Base-by-base conservation (phyloP, 2,797 vertebrate genomes). In the Sebastolobus altivelis region DNA sequence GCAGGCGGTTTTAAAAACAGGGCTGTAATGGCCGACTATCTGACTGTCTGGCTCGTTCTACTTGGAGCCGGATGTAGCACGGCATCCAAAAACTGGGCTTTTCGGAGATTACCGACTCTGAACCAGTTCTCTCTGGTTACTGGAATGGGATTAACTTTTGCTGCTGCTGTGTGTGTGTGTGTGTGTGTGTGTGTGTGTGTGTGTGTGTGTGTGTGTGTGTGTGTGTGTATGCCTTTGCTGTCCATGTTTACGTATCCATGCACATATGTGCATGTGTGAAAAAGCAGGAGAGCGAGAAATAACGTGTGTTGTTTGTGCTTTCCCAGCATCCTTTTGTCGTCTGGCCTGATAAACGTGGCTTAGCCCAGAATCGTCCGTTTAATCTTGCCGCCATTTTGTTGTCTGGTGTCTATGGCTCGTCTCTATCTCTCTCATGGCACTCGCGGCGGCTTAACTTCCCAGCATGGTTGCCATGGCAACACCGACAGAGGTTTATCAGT, bases 41-140 rank as follows among this genome's bases (percentile, higher is more conserved):
- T 77, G 77, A 58, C 89, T 43, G 2, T 43, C 40, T 43, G 40
- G 77, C 65, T 79, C 67, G 80, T 67, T 90, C 87, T 55, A 88
- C 90, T 92, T 92, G 91, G 91, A 92, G 87, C 90, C 54, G 92
- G 90, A 93, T 93, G 87, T 92, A 82, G 75, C 82, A 62, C 85
- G 81, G 88, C 87, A 83, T 93, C 94, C 94, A 94, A 95, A 95
- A 95, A 92, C 82, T 90, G 85, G 92, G 86, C 87, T 95, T 95
- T 95, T 92, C 87, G 80, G 93, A 95, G 95, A 96, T 95, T 96
- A 96, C 90, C n/a, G 89, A 88, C 87, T 79, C 85, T 93, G 90
- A 94, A 95, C 94, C 93, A 93, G 93, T 95, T 95, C 89, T 93
- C 86, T 89, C 90, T 95, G 93, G 87, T 95, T 94, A 94, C 93